Base-by-base conservation (phyloP, 1,140 invertebrate species). In the Tenebrio molitor region DNA sequence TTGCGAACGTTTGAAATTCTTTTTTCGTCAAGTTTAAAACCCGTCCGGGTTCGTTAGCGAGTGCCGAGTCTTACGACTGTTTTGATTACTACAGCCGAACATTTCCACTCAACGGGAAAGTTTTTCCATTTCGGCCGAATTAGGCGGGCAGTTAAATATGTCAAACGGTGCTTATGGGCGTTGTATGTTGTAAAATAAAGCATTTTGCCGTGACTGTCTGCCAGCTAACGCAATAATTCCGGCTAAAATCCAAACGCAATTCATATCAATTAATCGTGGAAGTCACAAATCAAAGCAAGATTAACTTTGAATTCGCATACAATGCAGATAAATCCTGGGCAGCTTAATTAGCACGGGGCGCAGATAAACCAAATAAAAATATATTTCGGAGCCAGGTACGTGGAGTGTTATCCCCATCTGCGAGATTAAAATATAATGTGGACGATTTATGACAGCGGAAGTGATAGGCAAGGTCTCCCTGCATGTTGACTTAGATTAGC, bases 281-380 rank as follows among this genome's bases (percentile, higher is more conserved):
- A 66, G 64, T 66, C 64, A 66, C 64, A 66, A 66, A 66, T 66
- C 64, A 66, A 66, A 66, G 42, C 42, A 44, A 66, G 64, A 66
- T 66, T 66, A 66, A 66, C 64, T 66, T 66, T 66, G 64, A 66
- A 66, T 44, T 66, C 64, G 64, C 64, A 66, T 66, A 66, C 64
- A 66, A 66, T 66, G 42, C 64, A 66, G 64, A 66, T 66, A 66
- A 66, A 66, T 66, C 64, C 64, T 66, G 36, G 36, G 36, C 64
- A 29, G 64, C 42, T 66, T 66, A 66, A 66, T 66, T 66, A 66
- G 64, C 42, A 41, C 64, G 25, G 33, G 29, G 42, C 42, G 39
- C 8, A 66, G 64, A 66, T 66, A 66, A 65, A 42, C 64, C 64
- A 39, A 65, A 39, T 42, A 41, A 65, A 65, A 65, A 65, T 41